These are phyloP conservation scores for Tholera decimalis DNA, from an alignment of 2,888 invertebrate species.

Conservation along the genomic window DNA sequence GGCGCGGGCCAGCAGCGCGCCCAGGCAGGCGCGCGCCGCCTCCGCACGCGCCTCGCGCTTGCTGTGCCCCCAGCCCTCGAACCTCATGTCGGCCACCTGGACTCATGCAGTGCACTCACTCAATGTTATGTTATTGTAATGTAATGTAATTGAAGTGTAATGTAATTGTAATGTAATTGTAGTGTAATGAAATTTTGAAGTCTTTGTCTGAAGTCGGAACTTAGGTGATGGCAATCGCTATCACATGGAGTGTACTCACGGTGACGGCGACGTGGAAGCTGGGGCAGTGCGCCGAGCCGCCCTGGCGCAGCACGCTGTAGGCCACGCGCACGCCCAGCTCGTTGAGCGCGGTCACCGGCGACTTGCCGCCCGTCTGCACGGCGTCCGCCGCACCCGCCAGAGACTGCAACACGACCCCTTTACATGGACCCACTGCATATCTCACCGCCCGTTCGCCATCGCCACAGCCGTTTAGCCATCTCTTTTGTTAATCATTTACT, in stretches of 20 bases:
- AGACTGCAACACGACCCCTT: conserved; percentile 69
- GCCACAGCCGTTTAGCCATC: too few relatives aligned
- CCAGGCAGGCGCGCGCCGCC: conserved; percentile 91
- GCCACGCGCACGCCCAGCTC: conserved; percentile 95
- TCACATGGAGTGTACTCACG: conserved; percentile 82
- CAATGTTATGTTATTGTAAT: too few relatives aligned
- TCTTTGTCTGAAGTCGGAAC: too few relatives aligned
- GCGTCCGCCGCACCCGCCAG: conserved; percentile 83
- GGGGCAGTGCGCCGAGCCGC: conserved; percentile 97
- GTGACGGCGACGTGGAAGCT: conserved; percentile 96
- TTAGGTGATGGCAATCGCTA: too few relatives aligned
- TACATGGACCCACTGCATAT: too few relatives aligned
- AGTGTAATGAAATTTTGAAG: too few relatives aligned
- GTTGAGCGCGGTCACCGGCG: conserved; percentile 95
- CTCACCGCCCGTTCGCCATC: too few relatives aligned
- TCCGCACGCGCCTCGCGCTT: conserved; percentile 94
- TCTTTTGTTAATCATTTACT: too few relatives aligned
- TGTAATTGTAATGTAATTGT: too few relatives aligned
- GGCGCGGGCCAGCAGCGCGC: conserved; percentile 81
- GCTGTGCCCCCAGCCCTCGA: conserved; percentile 93
- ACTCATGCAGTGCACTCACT: too few relatives aligned
- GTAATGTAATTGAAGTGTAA: too few relatives aligned
- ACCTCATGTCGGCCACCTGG: conserved; percentile 92
- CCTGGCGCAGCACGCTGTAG: conserved; percentile 94
- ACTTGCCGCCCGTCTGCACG: conserved; percentile 88